A percentile compares a stretch with the other conserved stretches of the same genome.
Evolutionary conservation across 2,113 vertebrate species (phyloP).

Genomic region (Burhinus oedicnemus): DNA sequence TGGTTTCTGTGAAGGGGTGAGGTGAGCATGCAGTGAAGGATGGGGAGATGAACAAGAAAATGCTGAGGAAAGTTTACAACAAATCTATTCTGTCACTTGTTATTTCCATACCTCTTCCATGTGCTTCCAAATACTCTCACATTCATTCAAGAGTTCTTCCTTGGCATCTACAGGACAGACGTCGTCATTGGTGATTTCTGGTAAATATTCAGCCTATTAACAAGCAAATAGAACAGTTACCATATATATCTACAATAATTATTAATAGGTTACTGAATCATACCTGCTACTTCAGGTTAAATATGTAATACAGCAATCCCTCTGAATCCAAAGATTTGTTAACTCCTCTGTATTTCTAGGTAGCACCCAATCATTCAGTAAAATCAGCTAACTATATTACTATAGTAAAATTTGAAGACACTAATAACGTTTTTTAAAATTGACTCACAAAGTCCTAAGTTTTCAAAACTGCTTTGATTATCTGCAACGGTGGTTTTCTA

Average conservation of each 20-base stretch:
- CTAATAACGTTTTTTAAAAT: neutral
- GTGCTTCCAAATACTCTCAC: slow-evolving; percentile 70
- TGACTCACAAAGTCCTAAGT: neutral
- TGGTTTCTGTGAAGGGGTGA: neutral
- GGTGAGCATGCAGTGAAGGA: neutral
- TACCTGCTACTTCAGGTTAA: neutral
- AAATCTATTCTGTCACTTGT: neutral
- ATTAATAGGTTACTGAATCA: neutral
- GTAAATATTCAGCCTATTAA: slow-evolving; percentile 7
- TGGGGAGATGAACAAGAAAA: neutral
- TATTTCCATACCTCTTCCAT: slow-evolving; percentile 72
- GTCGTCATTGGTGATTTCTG: neutral
- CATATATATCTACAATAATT: neutral
- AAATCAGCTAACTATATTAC: neutral
- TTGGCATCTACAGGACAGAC: neutral
- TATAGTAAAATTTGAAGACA: neutral
- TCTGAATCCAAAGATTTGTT: neutral
- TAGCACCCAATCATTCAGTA: neutral
- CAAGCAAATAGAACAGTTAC: neutral
- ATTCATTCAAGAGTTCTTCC: slow-evolving; percentile 65
- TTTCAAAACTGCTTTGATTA: neutral
- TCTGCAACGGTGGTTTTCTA: neutral
- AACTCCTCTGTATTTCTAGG: neutral
- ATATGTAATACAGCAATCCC: neutral
- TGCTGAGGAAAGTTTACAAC: neutral